A percentile compares a stretch with the other conserved stretches of the same genome.
These are phyloP conservation scores for Paralinhomoeus sp. DNA, from an alignment of 2,888 invertebrate species.

Conservation along the genomic window DNA sequence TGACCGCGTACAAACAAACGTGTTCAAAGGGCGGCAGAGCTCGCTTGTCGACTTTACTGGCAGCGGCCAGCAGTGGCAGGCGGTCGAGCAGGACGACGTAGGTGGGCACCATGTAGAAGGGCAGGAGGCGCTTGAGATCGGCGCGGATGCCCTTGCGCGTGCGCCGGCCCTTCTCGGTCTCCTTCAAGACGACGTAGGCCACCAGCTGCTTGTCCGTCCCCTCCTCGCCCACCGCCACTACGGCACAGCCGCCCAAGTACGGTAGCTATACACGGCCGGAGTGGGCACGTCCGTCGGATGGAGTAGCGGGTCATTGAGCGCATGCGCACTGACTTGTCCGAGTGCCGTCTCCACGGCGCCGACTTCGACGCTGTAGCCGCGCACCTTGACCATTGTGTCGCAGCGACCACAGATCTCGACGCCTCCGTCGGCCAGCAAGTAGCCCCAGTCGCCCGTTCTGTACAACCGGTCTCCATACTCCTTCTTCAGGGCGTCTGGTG, in stretches of 20 bases:
- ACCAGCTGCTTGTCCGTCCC: constrained; percentile 30
- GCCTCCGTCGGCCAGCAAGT: constrained; percentile 27
- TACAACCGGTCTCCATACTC: constrained; percentile 14
- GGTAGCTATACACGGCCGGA: too few relatives aligned
- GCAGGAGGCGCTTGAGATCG: constrained; percentile 26
- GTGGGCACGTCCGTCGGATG: too few relatives aligned
- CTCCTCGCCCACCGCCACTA: constrained; percentile 27
- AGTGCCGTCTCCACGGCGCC: constrained; percentile 9
- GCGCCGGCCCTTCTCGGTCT: constrained; percentile 11
- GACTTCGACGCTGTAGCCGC: constrained; percentile 30
- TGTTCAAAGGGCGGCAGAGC: constrained; percentile 25
- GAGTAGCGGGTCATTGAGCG: too few relatives aligned
- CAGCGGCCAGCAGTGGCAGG: constrained; percentile 27
- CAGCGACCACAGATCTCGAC: constrained; percentile 30
- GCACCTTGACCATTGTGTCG: constrained; percentile 30
- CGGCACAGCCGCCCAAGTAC: constrained; percentile 25
- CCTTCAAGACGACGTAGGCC: constrained; percentile 25
- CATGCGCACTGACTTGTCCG: too few relatives aligned
- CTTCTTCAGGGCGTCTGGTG: not conserved
- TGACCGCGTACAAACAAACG: too few relatives aligned
- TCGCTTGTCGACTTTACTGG: constrained; percentile 28
- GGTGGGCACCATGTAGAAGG: constrained; percentile 31
- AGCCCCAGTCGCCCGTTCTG: constrained; percentile 30
- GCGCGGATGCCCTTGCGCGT: constrained; percentile 26
- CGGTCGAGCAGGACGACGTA: constrained; percentile 6